Conservation (phyloP, 2,888 invertebrate genomes). For the Phlogophora meticulosa region DNA sequence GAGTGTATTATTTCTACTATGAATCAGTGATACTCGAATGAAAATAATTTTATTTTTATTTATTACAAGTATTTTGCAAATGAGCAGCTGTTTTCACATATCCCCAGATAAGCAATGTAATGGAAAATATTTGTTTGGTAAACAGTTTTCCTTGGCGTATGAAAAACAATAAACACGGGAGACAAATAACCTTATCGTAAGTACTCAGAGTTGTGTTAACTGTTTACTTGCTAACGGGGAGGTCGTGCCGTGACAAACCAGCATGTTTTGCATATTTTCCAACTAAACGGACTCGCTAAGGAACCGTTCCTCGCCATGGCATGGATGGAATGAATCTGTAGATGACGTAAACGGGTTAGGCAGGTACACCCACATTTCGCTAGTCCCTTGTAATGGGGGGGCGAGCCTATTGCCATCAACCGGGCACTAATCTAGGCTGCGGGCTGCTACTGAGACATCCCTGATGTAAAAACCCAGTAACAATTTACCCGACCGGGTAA, state of each 20-base stretch:
- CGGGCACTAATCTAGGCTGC: too few relatives aligned
- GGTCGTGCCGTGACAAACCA: constrained; percentile 52
- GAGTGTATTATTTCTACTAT: too few relatives aligned
- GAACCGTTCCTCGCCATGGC: constrained; percentile 4
- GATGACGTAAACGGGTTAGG: background rate
- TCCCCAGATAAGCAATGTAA: background rate
- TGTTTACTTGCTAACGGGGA: constrained; percentile 46
- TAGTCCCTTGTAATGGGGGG: too few relatives aligned
- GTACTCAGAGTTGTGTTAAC: constrained; percentile 28
- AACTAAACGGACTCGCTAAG: constrained; percentile 18
- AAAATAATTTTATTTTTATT: too few relatives aligned
- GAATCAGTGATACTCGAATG: too few relatives aligned
- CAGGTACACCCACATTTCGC: too few relatives aligned
- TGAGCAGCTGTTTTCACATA: background rate
- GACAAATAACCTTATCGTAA: constrained; percentile 38
- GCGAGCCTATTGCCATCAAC: too few relatives aligned
- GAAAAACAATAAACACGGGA: constrained; percentile 32
- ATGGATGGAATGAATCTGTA: background rate
- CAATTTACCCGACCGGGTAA: too few relatives aligned
- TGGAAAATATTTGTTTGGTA: constrained; percentile 5
- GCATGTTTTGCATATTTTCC: constrained; percentile 37
- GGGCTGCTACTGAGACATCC: too few relatives aligned
- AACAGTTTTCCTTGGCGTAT: constrained; percentile 15
- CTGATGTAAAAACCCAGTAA: too few relatives aligned
- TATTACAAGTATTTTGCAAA: too few relatives aligned